Evolutionary conservation across 2,888 invertebrate genomes (phyloP), one percentile per base, ranked within the genome.

Genomic region (Eristalis arbustorum): DNA sequence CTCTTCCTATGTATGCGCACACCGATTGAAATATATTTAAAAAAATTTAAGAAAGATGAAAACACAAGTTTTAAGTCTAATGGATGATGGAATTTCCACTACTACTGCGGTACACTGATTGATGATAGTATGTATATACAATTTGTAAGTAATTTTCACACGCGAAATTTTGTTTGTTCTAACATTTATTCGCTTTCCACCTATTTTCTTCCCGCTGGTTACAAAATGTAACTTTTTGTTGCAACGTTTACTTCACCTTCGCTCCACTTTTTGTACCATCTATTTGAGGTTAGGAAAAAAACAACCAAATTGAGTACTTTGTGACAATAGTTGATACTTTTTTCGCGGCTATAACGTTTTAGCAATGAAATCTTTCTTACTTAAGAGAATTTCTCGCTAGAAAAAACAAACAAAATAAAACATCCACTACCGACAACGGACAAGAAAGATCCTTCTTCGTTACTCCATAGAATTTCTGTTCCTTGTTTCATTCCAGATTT

Each of bases 201-300:
- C 68, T 73, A 37, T 34, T 57, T 22, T 22, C 5, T 13, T 14
- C 28, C 31, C 22, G 56, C 11, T 31, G 22, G 25, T 62, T 57
- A 13, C 31, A 10, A 61, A 57, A 59, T 64, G 22, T 42, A 68
- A 31, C 40, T 66, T 40, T 71, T 72, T 13, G 66, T 66, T 76
- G 69, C 79, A 66, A 64, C 57, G 57, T 63, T 81, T 68, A 73
- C 14, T 81, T 77, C 63, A 67, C 68, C 72, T 77, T 73, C 68
- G 22, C 18, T 42, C 76, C 18, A 69, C 31, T 64, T 64, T 64
- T 37, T 3, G n/a, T 5, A 56, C 61, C 34, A 56, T 75, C 56
- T 23, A 59, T 81, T 76, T 81, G 64, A 84, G 84, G 84, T 84
- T 84, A 84, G 75, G 81, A 81, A 42, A 76, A 40, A 76, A 40